Base-by-base conservation (phyloP, 2,888 invertebrate genomes). In the Clunio marinus region DNA sequence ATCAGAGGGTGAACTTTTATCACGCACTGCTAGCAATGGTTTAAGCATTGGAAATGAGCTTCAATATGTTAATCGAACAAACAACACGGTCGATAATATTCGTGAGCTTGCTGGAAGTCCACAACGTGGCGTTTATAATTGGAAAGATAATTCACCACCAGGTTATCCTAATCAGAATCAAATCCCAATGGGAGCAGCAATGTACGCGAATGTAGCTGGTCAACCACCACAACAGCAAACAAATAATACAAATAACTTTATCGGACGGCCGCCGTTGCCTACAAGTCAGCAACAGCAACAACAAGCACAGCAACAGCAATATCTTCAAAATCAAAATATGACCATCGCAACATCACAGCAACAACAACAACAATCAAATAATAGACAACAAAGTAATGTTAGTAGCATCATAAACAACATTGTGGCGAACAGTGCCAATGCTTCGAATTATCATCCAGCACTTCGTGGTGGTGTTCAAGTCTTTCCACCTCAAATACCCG, bases 51-150 rank as follows among this genome's bases (percentile, higher is more conserved):
- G 73, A 57, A 74, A 72, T 59, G 87, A 86, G 73, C 81, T 87
- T 70, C 81, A 83, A 1, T 87, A 87, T 75, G 83, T 87, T 1
- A 37, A 37, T 22, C 81, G 87, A 70, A 84, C 86, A 71, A 89
- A 86, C 80, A 88, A 87, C 77, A 88, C 88, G 68, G 90, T 89
- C 71, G 91, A 91, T 79, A 92, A 92, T 79, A 91, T 93, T 75
- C 84, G 93, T 71, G 93, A 93, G 77, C 82, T 93, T 74, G 93
- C 93, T 55, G 89, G 92, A 58, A 91, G 91, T 63, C 93, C 93
- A 62, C 93, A 93, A 78, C 84, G 91, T 71, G 87, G 88, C 71
- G 85, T 88, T 66, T 89, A 89, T 77, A 86, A 86, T 82, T 89
- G 88, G 89, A 88, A 88, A 75, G 89, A 89, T 75, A 51, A 66